Evolutionary conservation across 2,113 vertebrate genomes (phyloP).

Genomic region (Podarcis muralis): DNA sequence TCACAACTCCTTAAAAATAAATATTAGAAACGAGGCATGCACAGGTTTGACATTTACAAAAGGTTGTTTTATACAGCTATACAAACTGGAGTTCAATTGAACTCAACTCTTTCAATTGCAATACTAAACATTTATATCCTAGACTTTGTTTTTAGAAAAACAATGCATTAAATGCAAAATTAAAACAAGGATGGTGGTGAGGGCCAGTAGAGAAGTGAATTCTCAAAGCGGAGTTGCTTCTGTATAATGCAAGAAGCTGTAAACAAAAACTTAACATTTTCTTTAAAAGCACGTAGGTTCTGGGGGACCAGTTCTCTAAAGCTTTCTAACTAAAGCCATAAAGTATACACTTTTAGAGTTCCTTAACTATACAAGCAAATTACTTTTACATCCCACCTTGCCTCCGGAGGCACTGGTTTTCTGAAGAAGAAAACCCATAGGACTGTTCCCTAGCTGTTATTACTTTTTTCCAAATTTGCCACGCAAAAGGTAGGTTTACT

Average conservation of each 20-base stretch:
- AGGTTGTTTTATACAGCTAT: fast-evolving
- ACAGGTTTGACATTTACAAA: fast-evolving
- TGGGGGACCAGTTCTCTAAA: fast-evolving
- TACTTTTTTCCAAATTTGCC: not conserved
- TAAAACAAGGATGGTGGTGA: fast-evolving
- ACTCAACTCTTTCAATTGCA: not conserved
- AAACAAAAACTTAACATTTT: not conserved
- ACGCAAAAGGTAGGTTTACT: not conserved
- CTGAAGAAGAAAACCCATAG: not conserved
- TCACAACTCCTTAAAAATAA: constrained; percentile 42
- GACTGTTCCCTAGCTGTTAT: not conserved
- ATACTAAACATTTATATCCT: not conserved
- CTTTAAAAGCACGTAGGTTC: not conserved
- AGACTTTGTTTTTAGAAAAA: not conserved
- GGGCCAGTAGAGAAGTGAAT: no score
- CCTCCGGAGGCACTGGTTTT: not conserved
- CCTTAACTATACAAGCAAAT: fast-evolving
- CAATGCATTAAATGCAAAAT: not conserved
- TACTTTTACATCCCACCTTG: not conserved
- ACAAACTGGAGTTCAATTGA: not conserved
- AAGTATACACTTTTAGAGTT: no score
- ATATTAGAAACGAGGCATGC: constrained; percentile 17
- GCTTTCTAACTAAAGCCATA: not conserved
- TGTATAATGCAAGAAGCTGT: not conserved
- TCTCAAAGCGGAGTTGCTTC: not conserved